These are phyloP conservation scores for Corapipo altera DNA, from an alignment of 2,113 vertebrate species.

Conservation along the genomic window DNA sequence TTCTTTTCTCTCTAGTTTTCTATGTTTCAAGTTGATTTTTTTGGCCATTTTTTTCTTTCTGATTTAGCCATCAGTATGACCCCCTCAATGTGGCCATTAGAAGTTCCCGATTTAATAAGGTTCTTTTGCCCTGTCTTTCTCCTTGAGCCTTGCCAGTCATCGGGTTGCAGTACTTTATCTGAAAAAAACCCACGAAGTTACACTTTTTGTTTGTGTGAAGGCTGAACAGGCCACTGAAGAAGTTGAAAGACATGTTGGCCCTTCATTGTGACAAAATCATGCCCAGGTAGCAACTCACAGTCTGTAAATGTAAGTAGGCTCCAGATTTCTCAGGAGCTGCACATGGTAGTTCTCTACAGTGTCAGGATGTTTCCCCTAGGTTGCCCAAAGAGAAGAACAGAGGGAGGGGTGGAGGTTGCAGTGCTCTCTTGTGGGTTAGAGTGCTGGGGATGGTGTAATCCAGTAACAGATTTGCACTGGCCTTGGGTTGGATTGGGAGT, in stretches of 20 bases:
- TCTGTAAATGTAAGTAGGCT: background rate
- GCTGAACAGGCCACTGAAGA: background rate
- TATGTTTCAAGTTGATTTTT: background rate
- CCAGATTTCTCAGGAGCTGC: background rate
- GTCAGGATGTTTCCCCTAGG: background rate
- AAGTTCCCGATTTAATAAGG: background rate
- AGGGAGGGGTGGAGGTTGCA: background rate
- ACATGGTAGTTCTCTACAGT: background rate
- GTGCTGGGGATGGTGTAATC: too few species aligned
- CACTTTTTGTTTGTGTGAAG: background rate
- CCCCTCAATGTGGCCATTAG: fast-evolving
- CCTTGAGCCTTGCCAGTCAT: background rate
- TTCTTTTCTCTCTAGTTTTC: background rate
- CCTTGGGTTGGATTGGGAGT: background rate
- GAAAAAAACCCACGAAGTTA: background rate
- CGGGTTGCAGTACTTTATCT: background rate
- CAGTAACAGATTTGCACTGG: background rate
- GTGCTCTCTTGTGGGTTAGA: fast-evolving
- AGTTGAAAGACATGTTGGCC: background rate
- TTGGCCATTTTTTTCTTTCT: background rate
- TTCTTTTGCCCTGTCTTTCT: background rate
- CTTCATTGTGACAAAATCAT: background rate
- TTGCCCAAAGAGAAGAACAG: background rate
- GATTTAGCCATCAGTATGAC: background rate
- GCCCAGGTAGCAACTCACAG: too few species aligned